Conservation (phyloP, 2,888 invertebrate genomes). For the Eilema caniola region DNA sequence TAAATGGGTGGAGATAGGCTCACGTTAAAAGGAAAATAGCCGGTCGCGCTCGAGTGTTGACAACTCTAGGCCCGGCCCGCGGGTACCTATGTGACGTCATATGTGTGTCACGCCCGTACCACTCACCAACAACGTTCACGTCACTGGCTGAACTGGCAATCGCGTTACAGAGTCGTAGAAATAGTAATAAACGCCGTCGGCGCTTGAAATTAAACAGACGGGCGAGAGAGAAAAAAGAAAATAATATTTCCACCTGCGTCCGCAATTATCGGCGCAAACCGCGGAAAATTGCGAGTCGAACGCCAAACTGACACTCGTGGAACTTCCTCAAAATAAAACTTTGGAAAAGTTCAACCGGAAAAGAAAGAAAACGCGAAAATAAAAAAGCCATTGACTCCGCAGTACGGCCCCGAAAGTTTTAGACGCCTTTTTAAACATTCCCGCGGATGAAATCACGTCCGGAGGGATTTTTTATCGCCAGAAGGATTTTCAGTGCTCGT, state of each 20-base stretch:
- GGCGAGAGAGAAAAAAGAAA: constrained; percentile 61
- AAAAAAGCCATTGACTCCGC: constrained; percentile 86
- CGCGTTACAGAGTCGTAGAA: constrained; percentile 29
- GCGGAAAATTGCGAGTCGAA: constrained; percentile 83
- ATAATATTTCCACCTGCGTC: constrained; percentile 79
- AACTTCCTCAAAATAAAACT: constrained; percentile 85
- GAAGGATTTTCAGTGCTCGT: constrained; percentile 71
- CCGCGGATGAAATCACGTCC: constrained; percentile 73
- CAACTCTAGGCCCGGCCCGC: constrained; percentile 37
- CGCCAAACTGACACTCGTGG: constrained; percentile 84
- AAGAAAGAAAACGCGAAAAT: constrained; percentile 83
- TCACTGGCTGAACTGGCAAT: constrained; percentile 20
- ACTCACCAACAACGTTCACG: constrained; percentile 32
- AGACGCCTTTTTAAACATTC: constrained; percentile 79
- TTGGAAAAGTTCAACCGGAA: constrained; percentile 84
- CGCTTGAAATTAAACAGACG: constrained; percentile 57
- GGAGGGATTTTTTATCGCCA: constrained; percentile 69
- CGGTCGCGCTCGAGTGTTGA: constrained; percentile 47
- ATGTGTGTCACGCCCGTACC: constrained; percentile 41
- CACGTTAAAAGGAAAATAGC: constrained; percentile 53
- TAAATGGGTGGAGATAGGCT: constrained; percentile 67
- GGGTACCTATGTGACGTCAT: constrained; percentile 39
- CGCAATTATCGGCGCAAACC: constrained; percentile 84
- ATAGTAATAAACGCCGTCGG: constrained; percentile 53
- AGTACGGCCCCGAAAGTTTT: constrained; percentile 78